Evolutionary conservation across 2,113 vertebrate species (phyloP).

Genomic region (Triplophysa rosa): DNA sequence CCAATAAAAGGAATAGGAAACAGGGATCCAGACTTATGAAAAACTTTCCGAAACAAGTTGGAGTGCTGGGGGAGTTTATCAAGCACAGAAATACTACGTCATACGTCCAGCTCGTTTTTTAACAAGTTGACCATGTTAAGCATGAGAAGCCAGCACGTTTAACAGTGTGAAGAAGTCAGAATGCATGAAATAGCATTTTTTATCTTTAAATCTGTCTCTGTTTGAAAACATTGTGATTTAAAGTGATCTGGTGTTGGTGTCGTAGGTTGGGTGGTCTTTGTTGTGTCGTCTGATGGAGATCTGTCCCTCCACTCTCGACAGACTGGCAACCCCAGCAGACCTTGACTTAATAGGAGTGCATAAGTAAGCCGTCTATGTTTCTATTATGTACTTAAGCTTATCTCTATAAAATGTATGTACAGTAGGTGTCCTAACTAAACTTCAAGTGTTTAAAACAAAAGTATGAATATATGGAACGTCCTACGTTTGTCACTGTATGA

Average conservation of each 20-base stretch:
- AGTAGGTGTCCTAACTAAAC: no score
- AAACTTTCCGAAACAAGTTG: no score
- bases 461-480: not conserved
- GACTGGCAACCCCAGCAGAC: slow-evolving; percentile 76
- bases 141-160: no score
- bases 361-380: slow-evolving; percentile 79
- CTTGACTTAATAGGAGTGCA: slow-evolving; percentile 86
- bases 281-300: slow-evolving; percentile 90
- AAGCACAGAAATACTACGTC: no score
- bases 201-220: no score
- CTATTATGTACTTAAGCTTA: not conserved
- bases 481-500: slow-evolving; percentile 2
- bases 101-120: no score
- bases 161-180: no score
- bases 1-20: no score
- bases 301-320: slow-evolving; percentile 81
- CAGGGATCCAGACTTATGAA: no score
- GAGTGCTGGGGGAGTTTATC: no score
- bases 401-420: not conserved
- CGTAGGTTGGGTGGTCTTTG: slow-evolving; percentile 88
- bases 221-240: not conserved
- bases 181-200: no score
- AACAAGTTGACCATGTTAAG: no score
- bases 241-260: not conserved
- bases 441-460: not conserved